phyloP scores from a whole-genome alignment of 2,797 vertebrate genomes.

The Coendou prehensilis region DNA sequence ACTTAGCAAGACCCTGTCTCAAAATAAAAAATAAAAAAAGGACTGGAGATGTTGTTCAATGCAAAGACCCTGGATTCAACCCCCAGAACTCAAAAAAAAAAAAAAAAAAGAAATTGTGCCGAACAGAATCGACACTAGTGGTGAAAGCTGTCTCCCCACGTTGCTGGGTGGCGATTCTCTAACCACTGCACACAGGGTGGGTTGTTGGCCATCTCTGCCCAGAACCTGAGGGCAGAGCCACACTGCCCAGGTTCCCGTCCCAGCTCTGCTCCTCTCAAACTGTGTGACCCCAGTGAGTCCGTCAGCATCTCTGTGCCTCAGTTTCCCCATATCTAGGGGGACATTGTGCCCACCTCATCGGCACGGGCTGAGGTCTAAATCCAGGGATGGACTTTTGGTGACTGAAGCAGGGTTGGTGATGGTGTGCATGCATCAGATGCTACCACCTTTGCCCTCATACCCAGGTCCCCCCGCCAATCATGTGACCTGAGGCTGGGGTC shows the following conservation, averaged over 20 bases:
- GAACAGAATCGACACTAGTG: background rate
- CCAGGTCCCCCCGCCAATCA: background rate
- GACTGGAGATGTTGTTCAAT: background rate
- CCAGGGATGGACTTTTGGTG: too few species aligned
- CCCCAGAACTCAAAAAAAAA: background rate
- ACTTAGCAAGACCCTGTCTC: background rate
- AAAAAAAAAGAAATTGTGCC: background rate
- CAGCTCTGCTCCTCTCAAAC: background rate
- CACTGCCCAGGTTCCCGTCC: background rate
- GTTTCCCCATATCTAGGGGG: background rate
- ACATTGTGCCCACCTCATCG: background rate
- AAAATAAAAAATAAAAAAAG: background rate
- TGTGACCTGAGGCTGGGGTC: background rate
- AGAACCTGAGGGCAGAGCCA: background rate
- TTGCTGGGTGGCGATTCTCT: accelerated
- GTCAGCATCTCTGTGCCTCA: background rate
- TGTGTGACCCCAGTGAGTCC: background rate
- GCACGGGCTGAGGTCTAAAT: background rate
- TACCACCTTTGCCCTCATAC: accelerated
- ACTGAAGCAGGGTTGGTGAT: background rate
- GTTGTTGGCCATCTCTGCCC: background rate
- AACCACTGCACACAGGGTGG: accelerated
- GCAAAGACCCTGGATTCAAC: background rate
- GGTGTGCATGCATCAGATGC: accelerated
- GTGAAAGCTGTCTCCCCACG: too few species aligned